Evolutionary conservation across 2,797 vertebrate genomes (phyloP).

Genomic region (Centroberyx gerrardi): DNA sequence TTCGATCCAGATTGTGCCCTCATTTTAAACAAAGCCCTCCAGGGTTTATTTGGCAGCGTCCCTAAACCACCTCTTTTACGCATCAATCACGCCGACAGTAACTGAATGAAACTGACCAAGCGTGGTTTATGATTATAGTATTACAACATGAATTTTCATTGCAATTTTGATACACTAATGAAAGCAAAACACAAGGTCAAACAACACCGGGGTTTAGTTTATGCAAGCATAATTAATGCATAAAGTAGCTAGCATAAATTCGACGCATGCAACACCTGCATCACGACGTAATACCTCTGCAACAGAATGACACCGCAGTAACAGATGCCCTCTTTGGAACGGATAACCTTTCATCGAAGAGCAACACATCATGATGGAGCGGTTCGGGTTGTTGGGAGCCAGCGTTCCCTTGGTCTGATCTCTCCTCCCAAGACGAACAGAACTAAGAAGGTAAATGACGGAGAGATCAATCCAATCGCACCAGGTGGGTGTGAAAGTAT

Average conservation of each 20-base stretch:
- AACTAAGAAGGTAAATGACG: slow-evolving; percentile 10
- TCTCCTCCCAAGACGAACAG: slow-evolving; percentile 24
- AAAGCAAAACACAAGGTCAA: slow-evolving; percentile 39
- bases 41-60: slow-evolving; percentile 1
- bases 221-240: slow-evolving; percentile 9
- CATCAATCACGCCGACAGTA: background rate
- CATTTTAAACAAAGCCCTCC: background rate
- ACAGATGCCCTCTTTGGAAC: slow-evolving; percentile 14
- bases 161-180: slow-evolving; percentile 26
- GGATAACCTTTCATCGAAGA: slow-evolving; percentile 16
- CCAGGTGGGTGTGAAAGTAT: slow-evolving; percentile 16
- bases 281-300: background rate
- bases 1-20: background rate
- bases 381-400: too few species aligned
- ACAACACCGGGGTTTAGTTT: slow-evolving; percentile 15
- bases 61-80: background rate
- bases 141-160: slow-evolving; percentile 16
- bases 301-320: background rate
- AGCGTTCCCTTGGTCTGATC: slow-evolving; percentile 2
- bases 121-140: slow-evolving; percentile 20
- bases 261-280: background rate
- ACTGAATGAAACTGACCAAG: slow-evolving; percentile 1
- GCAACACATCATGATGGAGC: background rate
- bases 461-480: slow-evolving; percentile 19
- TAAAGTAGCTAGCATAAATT: slow-evolving; percentile 11